Evolutionary conservation across 2,113 vertebrate genomes (phyloP), one percentile per base, ranked within the genome.

Genomic region (Hypocryptadius cinnamomeus): DNA sequence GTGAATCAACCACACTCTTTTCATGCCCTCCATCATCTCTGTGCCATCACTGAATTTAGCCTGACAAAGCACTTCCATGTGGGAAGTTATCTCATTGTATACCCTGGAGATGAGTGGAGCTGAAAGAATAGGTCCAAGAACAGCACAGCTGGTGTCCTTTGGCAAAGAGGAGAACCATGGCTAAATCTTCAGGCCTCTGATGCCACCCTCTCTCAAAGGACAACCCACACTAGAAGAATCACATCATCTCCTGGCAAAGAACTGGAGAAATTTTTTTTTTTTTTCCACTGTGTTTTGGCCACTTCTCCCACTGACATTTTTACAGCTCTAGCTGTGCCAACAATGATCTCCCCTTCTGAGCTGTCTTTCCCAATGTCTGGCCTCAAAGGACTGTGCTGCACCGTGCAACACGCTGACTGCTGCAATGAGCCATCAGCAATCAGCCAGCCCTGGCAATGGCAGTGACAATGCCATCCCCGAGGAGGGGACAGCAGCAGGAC

Each of bases 331-430:
- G 31, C 37, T 64, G 64, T 81, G 63, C 72, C 78, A 81, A 7
- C 39, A 35, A 4, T 1, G 6, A 28, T 37, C 9, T 65, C 70
- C 51, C 27, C 33, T 60, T 39, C 1, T 0, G 14, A 85, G 10
- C 39, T 35, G 11, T 13, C 15, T 33, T 77, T 70, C 50, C 45
- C 8, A 11, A 10, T 3, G 33, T 27, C 8, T 7, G 4, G 20
- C 13, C 50, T 40, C 39, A 6, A 42, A 71, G 48, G 39, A 47
- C 35, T 0, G 0, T 4, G 13, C 25, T 31, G 17, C 3, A 4
- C 12, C 3, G 0, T 5, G 20, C 8, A 1, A 13, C 25, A 40
- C 13, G 0, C 35, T 14, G 13, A 16, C 27, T 21, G 19, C 39
- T 35, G 54, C 66, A 27, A 13, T 4, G 11, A 31, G 37, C 19